A percentile compares a stretch with the other conserved stretches of the same genome.
Evolutionary conservation across 2,113 vertebrate genomes (phyloP).

Genomic region (Apteryx owenii): DNA sequence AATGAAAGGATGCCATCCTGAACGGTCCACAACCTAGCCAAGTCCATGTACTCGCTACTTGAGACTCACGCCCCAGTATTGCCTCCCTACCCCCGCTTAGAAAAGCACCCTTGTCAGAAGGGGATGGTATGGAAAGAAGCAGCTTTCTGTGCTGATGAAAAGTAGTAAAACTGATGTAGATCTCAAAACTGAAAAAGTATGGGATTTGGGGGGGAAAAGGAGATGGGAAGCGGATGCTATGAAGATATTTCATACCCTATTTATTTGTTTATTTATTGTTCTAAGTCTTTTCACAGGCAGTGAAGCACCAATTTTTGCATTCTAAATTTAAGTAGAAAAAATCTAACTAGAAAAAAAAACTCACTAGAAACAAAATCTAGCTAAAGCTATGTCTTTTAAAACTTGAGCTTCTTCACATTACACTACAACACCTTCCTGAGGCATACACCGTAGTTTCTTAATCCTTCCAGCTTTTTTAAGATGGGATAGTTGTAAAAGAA

Average conservation of each 20-base stretch:
- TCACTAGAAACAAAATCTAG: neutral
- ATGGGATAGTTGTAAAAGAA: fast-evolving
- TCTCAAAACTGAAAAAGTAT: neutral
- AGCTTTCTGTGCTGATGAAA: fast-evolving
- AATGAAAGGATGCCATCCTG: neutral
- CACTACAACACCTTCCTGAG: neutral
- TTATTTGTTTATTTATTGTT: neutral
- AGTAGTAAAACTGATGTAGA: neutral
- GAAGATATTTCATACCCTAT: neutral
- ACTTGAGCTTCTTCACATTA: neutral
- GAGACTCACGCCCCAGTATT: neutral
- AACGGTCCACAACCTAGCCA: neutral
- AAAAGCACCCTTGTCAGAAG: neutral
- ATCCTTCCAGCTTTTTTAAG: neutral
- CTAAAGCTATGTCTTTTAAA: neutral
- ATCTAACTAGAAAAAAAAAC: no score
- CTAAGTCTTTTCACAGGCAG: neutral
- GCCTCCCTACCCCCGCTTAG: no score
- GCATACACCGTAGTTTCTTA: neutral
- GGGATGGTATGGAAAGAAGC: neutral
- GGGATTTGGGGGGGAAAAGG: no score
- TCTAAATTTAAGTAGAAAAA: neutral
- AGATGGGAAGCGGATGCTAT: neutral
- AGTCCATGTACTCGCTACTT: neutral
- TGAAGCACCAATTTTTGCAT: neutral